Conservation (phyloP, 2,888 invertebrate species). For the Mechanitis mazaeus region DNA sequence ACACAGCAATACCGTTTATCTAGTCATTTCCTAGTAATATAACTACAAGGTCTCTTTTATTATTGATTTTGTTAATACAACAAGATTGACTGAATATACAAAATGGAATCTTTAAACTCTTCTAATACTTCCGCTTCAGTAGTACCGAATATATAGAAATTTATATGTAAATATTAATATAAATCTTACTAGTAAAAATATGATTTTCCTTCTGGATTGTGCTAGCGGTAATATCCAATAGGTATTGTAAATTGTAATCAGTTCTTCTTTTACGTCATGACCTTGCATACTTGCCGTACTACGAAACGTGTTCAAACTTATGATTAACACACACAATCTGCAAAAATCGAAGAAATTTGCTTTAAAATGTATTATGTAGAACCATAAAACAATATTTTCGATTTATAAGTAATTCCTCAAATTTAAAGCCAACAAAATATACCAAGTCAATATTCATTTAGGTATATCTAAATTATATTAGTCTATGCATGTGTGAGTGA, state of each 20-base stretch:
- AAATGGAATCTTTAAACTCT: background rate
- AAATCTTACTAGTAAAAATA: slow-evolving; percentile 7
- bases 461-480: too few species aligned
- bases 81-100: slow-evolving; percentile 2
- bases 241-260: slow-evolving; percentile 33
- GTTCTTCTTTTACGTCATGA: slow-evolving; percentile 44
- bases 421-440: background rate
- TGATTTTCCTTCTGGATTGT: slow-evolving; percentile 18
- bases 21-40: slow-evolving; percentile 33
- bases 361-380: background rate
- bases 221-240: slow-evolving; percentile 27
- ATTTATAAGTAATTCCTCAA: too few species aligned
- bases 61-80: slow-evolving; percentile 28
- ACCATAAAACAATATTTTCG: too few species aligned
- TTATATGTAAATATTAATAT: background rate
- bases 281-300: slow-evolving; percentile 45
- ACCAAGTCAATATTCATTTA: too few species aligned
- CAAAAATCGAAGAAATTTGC: slow-evolving; percentile 41
- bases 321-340: slow-evolving; percentile 58
- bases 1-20: slow-evolving; percentile 27
- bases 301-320: slow-evolving; percentile 36
- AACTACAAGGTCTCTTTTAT: slow-evolving; percentile 31
- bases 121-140: slow-evolving; percentile 7
- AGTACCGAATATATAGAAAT: background rate
- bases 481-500: too few species aligned